A percentile compares a stretch with the other conserved stretches of the same genome.
Conservation (phyloP, 2,113 vertebrate species). For the Chrysochloris asiatica region DNA sequence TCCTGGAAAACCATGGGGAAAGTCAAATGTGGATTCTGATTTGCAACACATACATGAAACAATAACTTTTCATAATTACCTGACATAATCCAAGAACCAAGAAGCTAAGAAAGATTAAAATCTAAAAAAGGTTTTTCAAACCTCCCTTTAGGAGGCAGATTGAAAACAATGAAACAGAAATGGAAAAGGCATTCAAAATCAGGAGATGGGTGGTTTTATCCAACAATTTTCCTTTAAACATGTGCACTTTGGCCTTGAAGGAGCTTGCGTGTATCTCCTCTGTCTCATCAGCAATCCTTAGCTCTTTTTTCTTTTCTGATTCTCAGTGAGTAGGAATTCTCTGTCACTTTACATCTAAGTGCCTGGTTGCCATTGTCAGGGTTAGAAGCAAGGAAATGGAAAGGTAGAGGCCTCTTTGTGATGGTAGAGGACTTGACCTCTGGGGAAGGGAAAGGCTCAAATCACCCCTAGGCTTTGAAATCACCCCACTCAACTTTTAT, state of each 20-base stretch:
- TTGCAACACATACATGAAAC: not conserved
- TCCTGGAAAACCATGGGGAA: not conserved
- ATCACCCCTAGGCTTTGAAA: not conserved
- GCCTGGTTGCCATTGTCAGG: not conserved
- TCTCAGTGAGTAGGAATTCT: conserved; percentile 20
- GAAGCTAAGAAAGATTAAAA: not conserved
- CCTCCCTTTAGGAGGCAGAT: not conserved
- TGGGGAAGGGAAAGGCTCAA: not conserved
- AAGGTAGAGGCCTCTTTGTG: not conserved
- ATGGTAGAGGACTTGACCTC: not conserved
- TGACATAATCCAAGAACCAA: not conserved
- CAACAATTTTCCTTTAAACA: not conserved
- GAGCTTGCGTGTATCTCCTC: not conserved
- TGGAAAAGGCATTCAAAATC: not conserved
- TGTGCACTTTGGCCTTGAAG: not conserved
- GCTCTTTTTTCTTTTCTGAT: conserved; percentile 1
- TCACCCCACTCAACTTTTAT: conserved; percentile 1
- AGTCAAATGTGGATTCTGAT: not conserved
- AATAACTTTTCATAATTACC: not conserved
- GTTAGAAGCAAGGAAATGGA: conserved; percentile 15
- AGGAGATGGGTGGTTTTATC: not conserved
- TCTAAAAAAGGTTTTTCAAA: not conserved
- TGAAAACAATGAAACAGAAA: conserved; percentile 12
- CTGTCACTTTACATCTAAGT: conserved; percentile 13
- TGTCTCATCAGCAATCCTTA: not conserved